A percentile compares a stretch with the other conserved stretches of the same genome.
These are phyloP conservation scores for Neocrepidodera transversa DNA, from an alignment of 2,888 invertebrate genomes.

Conservation along the genomic window DNA sequence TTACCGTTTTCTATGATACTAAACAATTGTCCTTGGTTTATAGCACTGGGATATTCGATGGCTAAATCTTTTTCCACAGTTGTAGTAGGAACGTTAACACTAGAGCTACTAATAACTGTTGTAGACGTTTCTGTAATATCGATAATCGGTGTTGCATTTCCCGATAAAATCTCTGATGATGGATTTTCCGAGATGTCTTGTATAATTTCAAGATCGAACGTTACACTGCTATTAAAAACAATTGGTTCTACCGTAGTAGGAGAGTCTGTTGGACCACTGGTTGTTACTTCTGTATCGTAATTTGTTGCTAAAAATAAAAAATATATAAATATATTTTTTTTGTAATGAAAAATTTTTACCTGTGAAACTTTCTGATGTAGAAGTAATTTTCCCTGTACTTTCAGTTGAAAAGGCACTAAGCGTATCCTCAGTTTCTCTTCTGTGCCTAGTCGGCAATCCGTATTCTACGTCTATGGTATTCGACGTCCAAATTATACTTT, in stretches of 20 bases:
- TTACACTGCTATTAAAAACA: constrained; percentile 22
- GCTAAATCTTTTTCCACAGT: constrained; percentile 27
- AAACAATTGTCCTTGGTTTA: constrained; percentile 59
- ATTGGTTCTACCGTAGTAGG: constrained; percentile 43
- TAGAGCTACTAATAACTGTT: constrained; percentile 4
- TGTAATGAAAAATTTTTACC: constrained; percentile 16
- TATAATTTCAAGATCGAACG: background rate
- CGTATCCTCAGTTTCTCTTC: constrained; percentile 59
- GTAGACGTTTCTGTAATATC: constrained; percentile 8
- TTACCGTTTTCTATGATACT: constrained; percentile 59
- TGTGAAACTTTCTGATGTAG: constrained; percentile 22
- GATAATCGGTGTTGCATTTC: background rate
- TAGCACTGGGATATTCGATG: constrained; percentile 57
- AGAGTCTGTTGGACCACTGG: constrained; percentile 25
- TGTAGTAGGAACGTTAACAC: background rate
- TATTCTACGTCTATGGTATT: constrained; percentile 58
- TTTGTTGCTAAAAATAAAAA: constrained; percentile 27
- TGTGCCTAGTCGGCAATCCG: constrained; percentile 57
- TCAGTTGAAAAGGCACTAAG: constrained; percentile 49
- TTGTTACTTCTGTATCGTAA: constrained; percentile 42
- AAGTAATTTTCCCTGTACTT: constrained; percentile 42
- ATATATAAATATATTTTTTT: background rate
- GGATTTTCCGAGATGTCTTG: constrained; percentile 3
- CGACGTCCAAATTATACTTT: constrained; percentile 57
- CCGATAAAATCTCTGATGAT: background rate